These are phyloP conservation scores for Cephus pygmeus DNA, from an alignment of 2,888 invertebrate species.

Conservation along the genomic window DNA sequence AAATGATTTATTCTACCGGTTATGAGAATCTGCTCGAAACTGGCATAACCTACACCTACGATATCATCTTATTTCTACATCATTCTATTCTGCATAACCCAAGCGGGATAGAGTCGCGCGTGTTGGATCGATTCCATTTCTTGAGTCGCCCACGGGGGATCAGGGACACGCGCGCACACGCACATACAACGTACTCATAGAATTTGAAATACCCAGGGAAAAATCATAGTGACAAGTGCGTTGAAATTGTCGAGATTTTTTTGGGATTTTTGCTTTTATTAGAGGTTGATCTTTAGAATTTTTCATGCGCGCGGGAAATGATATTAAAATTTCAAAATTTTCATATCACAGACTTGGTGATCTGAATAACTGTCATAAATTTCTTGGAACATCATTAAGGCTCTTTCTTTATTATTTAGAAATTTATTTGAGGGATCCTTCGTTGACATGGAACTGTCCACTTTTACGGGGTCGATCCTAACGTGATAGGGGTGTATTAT, in stretches of 20 bases:
- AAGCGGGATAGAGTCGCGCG: conserved; percentile 20
- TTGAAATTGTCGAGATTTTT: neutral
- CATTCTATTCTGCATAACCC: neutral
- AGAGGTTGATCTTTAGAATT: neutral
- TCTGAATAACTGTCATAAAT: neutral
- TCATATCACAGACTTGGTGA: neutral
- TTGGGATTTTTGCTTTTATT: too few species aligned
- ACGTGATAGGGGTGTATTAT: neutral
- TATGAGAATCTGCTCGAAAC: neutral
- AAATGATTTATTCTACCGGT: neutral
- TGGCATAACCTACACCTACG: neutral
- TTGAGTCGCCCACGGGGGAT: conserved; percentile 36
- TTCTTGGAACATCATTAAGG: neutral
- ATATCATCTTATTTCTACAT: neutral
- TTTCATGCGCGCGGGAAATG: neutral
- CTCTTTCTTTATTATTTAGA: neutral
- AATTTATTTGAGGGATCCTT: neutral
- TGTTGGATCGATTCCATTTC: conserved; percentile 60
- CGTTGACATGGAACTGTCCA: neutral
- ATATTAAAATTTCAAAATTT: neutral
- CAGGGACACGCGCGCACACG: neutral
- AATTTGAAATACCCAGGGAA: neutral
- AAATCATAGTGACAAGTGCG: neutral
- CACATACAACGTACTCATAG: neutral
- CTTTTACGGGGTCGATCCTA: neutral